Evolutionary conservation across 2,113 vertebrate genomes (phyloP), one percentile per base, ranked within the genome.

Genomic region (Pangasianodon gigas): DNA sequence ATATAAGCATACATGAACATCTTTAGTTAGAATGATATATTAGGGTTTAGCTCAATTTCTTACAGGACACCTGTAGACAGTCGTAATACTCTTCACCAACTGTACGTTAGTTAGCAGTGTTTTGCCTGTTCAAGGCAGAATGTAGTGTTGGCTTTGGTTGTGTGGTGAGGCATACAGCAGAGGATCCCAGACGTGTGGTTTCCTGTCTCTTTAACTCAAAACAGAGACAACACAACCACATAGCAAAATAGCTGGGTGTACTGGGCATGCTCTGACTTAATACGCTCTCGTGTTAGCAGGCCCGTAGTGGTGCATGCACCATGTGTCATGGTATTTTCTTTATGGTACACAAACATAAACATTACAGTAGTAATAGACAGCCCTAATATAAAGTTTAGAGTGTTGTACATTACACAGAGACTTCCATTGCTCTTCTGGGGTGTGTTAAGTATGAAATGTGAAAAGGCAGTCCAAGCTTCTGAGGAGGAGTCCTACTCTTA

Each of bases 201-300:
- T 99, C 97, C 98, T 98, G 97, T 98, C 97, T 98, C 97, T 98
- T 97, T 97, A 97, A 96, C 95, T 96, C 95, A 94, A 95, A 96
- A 96, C 95, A 96, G 96, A 97, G 93, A 95, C 94, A 94, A 94
- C 91, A 94, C 92, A 90, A 94, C 96, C 96, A 96, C 96, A 96
- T 96, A 96, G 95, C 93, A 95, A 95, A 91, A 80, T 90, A 94
- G 93, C 95, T 85, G 85, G 82, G 60, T 89, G 82, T 83, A 89
- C 81, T 56, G 83, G 74, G 90, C 85, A 88, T 85, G 74, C 90
- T 89, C 85, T 88, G 32, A 86, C 88, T 85, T 79, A 71, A 86
- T 60, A 74, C 21, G 44, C 51, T 85, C 37, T 56, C 26, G 67
- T 85, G 89, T 90, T 87, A 81, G 79, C 58, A 90, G 65, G n/a